These are phyloP conservation scores for Cyprichromis sp. DNA, from an alignment of 2,113 vertebrate genomes.

Conservation along the genomic window DNA sequence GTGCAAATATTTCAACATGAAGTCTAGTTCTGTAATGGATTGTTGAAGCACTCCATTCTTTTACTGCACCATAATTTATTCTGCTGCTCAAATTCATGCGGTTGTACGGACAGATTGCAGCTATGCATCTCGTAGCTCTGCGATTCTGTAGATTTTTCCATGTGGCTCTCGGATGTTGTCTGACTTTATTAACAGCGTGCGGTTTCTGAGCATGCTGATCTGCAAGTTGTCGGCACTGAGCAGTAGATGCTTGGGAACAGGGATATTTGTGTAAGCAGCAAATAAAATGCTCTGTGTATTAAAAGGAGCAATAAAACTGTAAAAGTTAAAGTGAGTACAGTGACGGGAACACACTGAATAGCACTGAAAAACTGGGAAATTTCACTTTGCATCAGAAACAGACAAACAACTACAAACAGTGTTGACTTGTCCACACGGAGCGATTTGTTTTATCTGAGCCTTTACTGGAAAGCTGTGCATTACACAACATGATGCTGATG, in stretches of 20 bases:
- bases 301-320: not conserved
- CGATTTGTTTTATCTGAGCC: not conserved
- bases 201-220: constrained; percentile 4
- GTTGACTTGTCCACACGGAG: not conserved
- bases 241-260: not conserved
- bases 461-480: constrained; percentile 13
- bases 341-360: not conserved
- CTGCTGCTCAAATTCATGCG: constrained; percentile 26
- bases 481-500: constrained; percentile 23
- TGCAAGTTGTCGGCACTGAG: not conserved
- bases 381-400: not conserved
- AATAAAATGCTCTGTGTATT: not conserved
- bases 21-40: not conserved
- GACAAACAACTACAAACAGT: not conserved
- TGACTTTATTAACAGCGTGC: constrained; percentile 18
- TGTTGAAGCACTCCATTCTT: constrained; percentile 8
- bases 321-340: not conserved
- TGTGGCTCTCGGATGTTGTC: not conserved
- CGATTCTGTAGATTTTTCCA: constrained; percentile 31
- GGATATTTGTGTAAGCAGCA: not conserved
- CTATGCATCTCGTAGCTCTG: constrained; percentile 9
- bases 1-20: constrained; percentile 6
- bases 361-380: not conserved
- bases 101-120: constrained; percentile 20
- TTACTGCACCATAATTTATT: constrained; percentile 31